phyloP scores from a whole-genome alignment of 2,113 vertebrate species.

The Lates calcarifer region DNA sequence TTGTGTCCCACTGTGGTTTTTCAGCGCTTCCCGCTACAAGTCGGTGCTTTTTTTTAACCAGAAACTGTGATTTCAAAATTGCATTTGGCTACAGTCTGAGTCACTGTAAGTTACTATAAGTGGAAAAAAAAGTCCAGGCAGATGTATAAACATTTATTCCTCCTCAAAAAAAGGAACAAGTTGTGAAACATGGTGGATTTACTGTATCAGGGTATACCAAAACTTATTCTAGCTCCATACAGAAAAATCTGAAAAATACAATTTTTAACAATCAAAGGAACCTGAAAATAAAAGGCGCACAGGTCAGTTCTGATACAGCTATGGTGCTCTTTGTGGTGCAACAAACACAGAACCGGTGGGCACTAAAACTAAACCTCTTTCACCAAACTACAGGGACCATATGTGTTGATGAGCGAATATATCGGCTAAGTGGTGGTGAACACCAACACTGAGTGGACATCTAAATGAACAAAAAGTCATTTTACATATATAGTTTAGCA shows the following conservation, averaged over 20 bases:
- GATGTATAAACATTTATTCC: slow-evolving; percentile 77
- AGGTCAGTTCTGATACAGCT: slow-evolving; percentile 31
- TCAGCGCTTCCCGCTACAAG: background rate
- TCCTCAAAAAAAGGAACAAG: slow-evolving; percentile 64
- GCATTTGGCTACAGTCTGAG: slow-evolving; percentile 24
- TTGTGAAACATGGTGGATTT: slow-evolving; percentile 70
- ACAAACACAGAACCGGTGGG: slow-evolving; percentile 31
- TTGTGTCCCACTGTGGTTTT: background rate
- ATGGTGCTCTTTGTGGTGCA: slow-evolving; percentile 40
- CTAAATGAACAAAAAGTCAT: slow-evolving; percentile 17
- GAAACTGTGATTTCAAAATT: slow-evolving; percentile 42
- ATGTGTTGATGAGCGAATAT: slow-evolving; percentile 21
- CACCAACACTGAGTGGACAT: slow-evolving; percentile 22
- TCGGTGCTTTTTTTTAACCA: background rate
- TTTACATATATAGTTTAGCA: slow-evolving; percentile 19
- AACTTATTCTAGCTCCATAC: slow-evolving; percentile 31
- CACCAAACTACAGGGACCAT: slow-evolving; percentile 12
- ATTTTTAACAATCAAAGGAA: slow-evolving; percentile 17
- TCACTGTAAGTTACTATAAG: slow-evolving; percentile 24
- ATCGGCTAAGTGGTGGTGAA: slow-evolving; percentile 41
- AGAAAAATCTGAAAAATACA: slow-evolving; percentile 50
- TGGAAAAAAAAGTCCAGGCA: slow-evolving; percentile 63
- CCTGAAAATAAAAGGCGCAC: slow-evolving; percentile 23
- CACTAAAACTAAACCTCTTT: slow-evolving; percentile 28
- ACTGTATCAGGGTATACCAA: slow-evolving; percentile 31